Percentiles rank a stretch among this genome's conserved stretches.
phyloP scores from a whole-genome alignment of 2,888 invertebrate genomes.

The Zele albiditarsus region DNA sequence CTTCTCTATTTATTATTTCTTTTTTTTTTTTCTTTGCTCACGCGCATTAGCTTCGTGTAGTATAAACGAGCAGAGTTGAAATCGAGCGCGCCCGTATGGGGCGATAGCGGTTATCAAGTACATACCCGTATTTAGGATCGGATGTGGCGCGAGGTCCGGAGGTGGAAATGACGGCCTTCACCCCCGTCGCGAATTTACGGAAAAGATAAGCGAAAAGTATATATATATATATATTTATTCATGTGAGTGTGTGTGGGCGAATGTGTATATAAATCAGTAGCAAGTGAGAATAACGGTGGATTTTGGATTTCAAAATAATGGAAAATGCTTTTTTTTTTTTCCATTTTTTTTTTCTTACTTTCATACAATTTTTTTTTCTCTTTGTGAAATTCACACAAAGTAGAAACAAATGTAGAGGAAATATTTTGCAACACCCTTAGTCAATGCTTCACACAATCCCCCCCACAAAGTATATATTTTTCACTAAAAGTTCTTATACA shows the following conservation, averaged over 20 bases:
- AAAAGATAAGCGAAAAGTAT: constrained; percentile 23
- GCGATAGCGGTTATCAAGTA: constrained; percentile 43
- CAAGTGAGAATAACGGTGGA: constrained; percentile 9
- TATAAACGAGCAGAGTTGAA: constrained; percentile 17
- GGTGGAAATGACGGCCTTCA: constrained; percentile 38
- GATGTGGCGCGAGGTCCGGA: constrained; percentile 25
- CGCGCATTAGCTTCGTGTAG: neutral
- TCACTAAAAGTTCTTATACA: neutral
- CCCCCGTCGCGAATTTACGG: constrained; percentile 30
- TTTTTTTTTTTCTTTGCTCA: neutral
- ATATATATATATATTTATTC: neutral
- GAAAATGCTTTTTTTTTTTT: neutral
- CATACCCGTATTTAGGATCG: constrained; percentile 37
- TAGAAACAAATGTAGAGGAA: too few species aligned
- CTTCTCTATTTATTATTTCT: neutral
- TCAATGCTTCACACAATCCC: too few species aligned
- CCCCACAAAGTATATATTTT: too few species aligned
- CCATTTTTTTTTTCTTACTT: neutral
- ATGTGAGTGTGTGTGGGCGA: neutral
- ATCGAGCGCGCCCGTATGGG: constrained; percentile 40
- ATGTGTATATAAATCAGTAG: neutral
- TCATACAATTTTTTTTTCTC: neutral
- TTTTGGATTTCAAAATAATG: constrained; percentile 3
- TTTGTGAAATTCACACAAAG: too few species aligned
- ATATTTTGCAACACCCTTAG: too few species aligned